These are phyloP conservation scores for Arbacia lixula DNA, from an alignment of 53 echinoderm and acorn worm species.

Conservation along the genomic window DNA sequence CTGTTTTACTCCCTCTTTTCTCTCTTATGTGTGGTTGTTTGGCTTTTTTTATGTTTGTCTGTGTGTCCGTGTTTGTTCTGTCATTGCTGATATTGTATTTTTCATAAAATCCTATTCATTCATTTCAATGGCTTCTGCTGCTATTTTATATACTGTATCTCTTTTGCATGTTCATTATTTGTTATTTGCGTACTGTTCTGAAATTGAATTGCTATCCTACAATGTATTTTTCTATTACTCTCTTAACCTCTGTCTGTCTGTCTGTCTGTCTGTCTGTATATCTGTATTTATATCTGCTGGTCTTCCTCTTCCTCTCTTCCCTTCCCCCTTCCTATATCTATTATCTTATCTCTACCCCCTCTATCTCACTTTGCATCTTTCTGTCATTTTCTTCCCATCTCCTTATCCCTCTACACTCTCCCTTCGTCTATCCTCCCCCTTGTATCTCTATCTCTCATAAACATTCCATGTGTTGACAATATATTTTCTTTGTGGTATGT, in stretches of 20 bases:
- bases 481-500: neutral
- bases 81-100: no score
- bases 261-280: constrained; percentile 20
- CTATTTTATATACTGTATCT: no score
- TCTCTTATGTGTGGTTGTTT: no score
- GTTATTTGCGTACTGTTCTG: no score
- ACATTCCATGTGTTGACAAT: neutral
- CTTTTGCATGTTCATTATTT: no score
- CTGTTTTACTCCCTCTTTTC: no score
- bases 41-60: no score
- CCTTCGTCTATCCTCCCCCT: neutral
- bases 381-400: neutral
- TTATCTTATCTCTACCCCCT: neutral
- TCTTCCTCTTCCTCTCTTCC: neutral
- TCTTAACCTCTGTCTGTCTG: neutral
- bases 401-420: neutral
- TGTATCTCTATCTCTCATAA: neutral
- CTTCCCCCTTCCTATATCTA: neutral
- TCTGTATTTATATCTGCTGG: neutral
- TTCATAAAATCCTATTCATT: no score
- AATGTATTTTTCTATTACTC: neutral
- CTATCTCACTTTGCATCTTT: neutral
- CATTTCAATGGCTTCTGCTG: no score
- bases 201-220: no score
- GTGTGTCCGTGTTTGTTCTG: no score